Percentiles rank a stretch among this genome's conserved stretches.
These are phyloP conservation scores for Trematocara unimaculatum DNA, from an alignment of 2,113 vertebrate genomes.

Conservation along the genomic window DNA sequence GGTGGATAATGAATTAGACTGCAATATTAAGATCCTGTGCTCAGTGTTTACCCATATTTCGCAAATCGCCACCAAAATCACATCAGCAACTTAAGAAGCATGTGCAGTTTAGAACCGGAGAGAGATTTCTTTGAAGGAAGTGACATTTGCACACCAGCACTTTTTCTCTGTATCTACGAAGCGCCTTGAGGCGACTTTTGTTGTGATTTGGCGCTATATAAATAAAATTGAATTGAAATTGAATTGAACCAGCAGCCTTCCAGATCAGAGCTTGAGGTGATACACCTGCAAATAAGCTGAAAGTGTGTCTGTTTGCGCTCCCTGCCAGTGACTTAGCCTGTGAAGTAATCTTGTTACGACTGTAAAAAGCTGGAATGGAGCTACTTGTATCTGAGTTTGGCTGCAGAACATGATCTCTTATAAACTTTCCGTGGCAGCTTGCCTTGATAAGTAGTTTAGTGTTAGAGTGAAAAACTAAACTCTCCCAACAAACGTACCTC, in stretches of 20 bases:
- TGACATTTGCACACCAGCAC: not conserved
- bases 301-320: not conserved
- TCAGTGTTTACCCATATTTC: not conserved
- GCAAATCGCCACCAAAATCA: not conserved
- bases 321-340: not conserved
- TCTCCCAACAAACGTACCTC: not conserved
- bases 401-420: not conserved
- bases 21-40: not conserved
- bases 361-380: not conserved
- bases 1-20: not conserved
- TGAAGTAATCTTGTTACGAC: conserved; percentile 19
- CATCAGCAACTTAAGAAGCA: not conserved
- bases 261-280: not conserved
- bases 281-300: conserved; percentile 20
- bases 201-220: too few species aligned
- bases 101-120: not conserved
- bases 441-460: not conserved
- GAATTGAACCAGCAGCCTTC: not conserved
- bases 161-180: too few species aligned
- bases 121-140: not conserved
- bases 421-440: not conserved
- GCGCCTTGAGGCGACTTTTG: too few species aligned
- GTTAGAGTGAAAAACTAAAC: not conserved
- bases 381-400: not conserved
- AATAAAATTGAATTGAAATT: too few species aligned